Base-by-base conservation (phyloP, 2,888 invertebrate species). In the Thyatira batis region DNA sequence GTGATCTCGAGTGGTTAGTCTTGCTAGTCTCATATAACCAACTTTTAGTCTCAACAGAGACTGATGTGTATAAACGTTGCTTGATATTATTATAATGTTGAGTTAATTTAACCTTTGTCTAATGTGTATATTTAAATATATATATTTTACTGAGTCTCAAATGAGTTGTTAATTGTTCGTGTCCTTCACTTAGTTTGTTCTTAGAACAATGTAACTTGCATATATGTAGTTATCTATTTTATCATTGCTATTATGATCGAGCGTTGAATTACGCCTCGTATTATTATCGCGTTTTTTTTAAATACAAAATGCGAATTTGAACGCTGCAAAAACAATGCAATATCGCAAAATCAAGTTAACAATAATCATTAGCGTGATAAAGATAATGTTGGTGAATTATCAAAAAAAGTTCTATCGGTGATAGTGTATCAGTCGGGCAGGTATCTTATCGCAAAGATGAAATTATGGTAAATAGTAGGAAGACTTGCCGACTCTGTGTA, bases 401-500 rank as follows among this genome's bases (percentile, higher is more conserved):
- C 68, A 50, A 57, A 61, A 30, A 39, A 39, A 39, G 39, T 17
- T 39, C 17, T 39, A 39, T 39, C 39, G 39, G 39, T 39, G 39
- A 39, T 39, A 39, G 17, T 39, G 13, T 33, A 39, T 39, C 39
- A 39, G 39, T 17, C 39, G 39, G 33, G 4, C 33, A 33, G 33
- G 39, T 39, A 39, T 84, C 83, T 84, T 81, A 85, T 85, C 84
- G 51, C 20, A 20, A 50, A 78, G 78, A 82, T 85, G 80, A 80
- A 81, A 82, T 82, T 82, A 84, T 80, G 80, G 85, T 84, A 84
- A 86, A 84, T 83, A 80, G 67, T 75, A 66, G 58, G 58, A 51
- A 52, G 65, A 55, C 55, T 52, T 54, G 55, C 56, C 58, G 59
- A 17, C 60, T 63, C 67, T 67, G 56, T 84, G 82, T 85, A 85